A percentile compares a stretch with the other conserved stretches of the same genome.
These are phyloP conservation scores for Oreochromis niloticus DNA, from an alignment of 2,113 vertebrate species.

Conservation along the genomic window DNA sequence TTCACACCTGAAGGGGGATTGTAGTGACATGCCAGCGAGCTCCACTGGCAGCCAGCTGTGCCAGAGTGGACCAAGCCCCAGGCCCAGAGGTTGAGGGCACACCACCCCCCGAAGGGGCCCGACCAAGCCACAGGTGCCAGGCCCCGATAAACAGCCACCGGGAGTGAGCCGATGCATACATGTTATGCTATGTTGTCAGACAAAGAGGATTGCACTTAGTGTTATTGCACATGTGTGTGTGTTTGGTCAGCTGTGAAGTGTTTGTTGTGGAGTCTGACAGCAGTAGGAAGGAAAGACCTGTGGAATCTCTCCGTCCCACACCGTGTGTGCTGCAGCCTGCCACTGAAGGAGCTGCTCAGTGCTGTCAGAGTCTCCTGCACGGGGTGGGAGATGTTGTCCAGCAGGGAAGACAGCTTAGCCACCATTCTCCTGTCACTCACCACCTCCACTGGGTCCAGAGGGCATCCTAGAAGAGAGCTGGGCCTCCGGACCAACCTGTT, in stretches of 20 bases:
- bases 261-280: neutral
- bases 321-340: neutral
- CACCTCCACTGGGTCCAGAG: neutral
- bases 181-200: neutral
- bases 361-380: neutral
- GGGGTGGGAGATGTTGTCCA: neutral
- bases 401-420: neutral
- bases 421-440: neutral
- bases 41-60: too few species aligned
- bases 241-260: neutral
- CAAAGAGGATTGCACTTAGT: neutral
- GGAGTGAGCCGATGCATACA: too few species aligned
- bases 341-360: neutral
- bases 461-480: too few species aligned
- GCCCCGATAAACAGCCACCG: too few species aligned
- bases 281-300: neutral
- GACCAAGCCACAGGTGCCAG: too few species aligned
- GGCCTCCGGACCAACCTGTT: too few species aligned
- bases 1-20: too few species aligned
- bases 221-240: neutral
- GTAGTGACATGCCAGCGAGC: too few species aligned
- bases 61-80: too few species aligned
- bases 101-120: too few species aligned
- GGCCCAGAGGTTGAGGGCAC: too few species aligned
- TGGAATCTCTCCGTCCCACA: rapidly evolving